These are phyloP conservation scores for Tanytarsus gracilentus DNA, from an alignment of 2,888 invertebrate genomes.

Conservation along the genomic window DNA sequence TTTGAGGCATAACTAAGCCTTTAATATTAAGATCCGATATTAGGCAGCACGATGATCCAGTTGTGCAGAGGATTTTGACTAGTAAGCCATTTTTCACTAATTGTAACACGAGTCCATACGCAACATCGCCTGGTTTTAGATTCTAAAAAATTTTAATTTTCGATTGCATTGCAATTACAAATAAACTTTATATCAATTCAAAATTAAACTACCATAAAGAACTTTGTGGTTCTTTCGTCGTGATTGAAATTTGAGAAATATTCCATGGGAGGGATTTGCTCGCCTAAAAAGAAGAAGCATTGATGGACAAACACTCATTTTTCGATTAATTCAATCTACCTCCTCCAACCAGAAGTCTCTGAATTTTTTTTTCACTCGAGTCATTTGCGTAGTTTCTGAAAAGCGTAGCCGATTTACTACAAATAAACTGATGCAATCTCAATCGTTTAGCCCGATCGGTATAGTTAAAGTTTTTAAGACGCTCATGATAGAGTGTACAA, in stretches of 20 bases:
- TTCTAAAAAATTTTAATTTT: slow-evolving; percentile 43
- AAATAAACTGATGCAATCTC: slow-evolving; percentile 79
- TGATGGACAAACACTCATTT: neutral
- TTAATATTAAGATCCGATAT: slow-evolving; percentile 80
- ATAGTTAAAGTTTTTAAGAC: slow-evolving; percentile 72
- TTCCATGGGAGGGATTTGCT: slow-evolving; percentile 79
- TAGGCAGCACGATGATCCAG: slow-evolving; percentile 67
- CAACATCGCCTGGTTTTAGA: slow-evolving; percentile 66
- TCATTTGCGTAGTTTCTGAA: slow-evolving; percentile 46
- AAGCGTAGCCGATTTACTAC: slow-evolving; percentile 70
- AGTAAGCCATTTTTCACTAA: slow-evolving; percentile 63
- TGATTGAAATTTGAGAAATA: slow-evolving; percentile 68
- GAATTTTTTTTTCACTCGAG: neutral
- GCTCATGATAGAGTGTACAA: slow-evolving; percentile 65
- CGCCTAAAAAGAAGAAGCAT: slow-evolving; percentile 49
- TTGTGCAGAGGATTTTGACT: slow-evolving; percentile 76
- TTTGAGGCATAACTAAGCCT: slow-evolving; percentile 35
- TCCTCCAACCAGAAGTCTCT: slow-evolving; percentile 2
- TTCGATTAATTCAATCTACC: neutral
- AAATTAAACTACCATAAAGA: slow-evolving; percentile 60
- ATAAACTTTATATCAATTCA: slow-evolving; percentile 2
- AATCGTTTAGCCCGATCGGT: slow-evolving; percentile 74
- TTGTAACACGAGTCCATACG: slow-evolving; percentile 69
- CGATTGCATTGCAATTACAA: neutral
- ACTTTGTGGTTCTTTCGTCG: slow-evolving; percentile 64